phyloP scores from a whole-genome alignment of 1,140 invertebrate genomes.

The Caenorhabditis latens region DNA sequence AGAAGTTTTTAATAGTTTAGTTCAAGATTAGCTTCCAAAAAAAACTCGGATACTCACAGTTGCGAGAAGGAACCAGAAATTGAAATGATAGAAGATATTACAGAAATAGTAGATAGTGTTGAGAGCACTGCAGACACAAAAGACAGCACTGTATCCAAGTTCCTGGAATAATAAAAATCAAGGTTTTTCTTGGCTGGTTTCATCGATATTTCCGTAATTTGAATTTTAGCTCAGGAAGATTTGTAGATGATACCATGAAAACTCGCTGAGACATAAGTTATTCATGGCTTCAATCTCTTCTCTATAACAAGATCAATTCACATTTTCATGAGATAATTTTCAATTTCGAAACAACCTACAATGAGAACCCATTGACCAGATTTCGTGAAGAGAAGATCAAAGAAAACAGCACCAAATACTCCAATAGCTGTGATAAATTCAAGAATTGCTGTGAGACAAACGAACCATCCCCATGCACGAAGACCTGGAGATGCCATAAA shows the following conservation, averaged over 20 bases:
- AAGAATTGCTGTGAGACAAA: slow-evolving; percentile 37
- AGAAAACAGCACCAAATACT: slow-evolving; percentile 23
- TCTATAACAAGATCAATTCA: too few species aligned
- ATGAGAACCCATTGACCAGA: slow-evolving; percentile 1
- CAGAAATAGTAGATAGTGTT: slow-evolving; percentile 33
- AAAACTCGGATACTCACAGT: background rate
- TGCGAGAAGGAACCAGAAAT: slow-evolving; percentile 32
- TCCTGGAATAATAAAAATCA: background rate
- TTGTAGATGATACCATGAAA: too few species aligned
- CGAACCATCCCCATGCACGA: slow-evolving; percentile 28
- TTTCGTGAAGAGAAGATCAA: slow-evolving; percentile 31
- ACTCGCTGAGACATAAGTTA: too few species aligned
- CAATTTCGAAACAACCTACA: background rate
- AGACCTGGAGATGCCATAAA: slow-evolving; percentile 30
- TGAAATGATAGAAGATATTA: slow-evolving; percentile 37
- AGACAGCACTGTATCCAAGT: slow-evolving; percentile 1
- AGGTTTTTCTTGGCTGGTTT: too few species aligned
- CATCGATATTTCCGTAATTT: too few species aligned
- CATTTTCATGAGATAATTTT: too few species aligned
- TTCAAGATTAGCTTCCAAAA: background rate
- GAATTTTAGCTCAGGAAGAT: too few species aligned
- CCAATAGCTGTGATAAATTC: slow-evolving; percentile 26
- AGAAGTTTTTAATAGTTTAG: background rate
- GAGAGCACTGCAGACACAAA: slow-evolving; percentile 53
- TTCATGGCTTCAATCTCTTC: too few species aligned